Evolutionary conservation across 1,140 invertebrate genomes (phyloP).

Genomic region (Caenorhabditis briggsae): DNA sequence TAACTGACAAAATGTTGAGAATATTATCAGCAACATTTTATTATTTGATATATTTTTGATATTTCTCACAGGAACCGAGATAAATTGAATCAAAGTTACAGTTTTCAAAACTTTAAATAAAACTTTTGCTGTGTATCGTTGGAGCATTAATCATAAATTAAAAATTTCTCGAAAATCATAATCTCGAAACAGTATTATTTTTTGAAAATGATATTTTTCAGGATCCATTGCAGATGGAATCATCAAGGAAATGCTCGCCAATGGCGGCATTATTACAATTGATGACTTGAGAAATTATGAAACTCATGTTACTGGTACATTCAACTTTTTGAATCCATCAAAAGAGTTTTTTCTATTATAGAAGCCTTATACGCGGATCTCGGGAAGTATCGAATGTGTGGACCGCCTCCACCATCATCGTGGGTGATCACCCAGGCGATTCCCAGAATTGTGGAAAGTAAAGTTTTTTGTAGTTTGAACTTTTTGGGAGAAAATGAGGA

Average conservation of each 20-base stretch:
- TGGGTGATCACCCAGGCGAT: conserved; percentile 55
- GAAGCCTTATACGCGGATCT: conserved; percentile 57
- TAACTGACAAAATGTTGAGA: no score
- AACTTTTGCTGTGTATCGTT: no score
- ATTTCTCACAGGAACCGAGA: no score
- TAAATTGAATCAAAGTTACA: no score
- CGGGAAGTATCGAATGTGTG: conserved; percentile 60
- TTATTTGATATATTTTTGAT: no score
- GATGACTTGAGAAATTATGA: conserved; percentile 84
- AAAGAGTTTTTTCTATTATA: not conserved
- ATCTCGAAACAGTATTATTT: not conserved
- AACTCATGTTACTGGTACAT: conserved; percentile 78
- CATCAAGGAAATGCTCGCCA: conserved; percentile 13
- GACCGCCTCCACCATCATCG: conserved; percentile 64
- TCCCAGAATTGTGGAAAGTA: conserved; percentile 52
- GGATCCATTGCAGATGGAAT: conserved; percentile 32
- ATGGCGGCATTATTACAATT: conserved; percentile 84
- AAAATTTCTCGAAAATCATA: no score
- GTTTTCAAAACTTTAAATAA: no score
- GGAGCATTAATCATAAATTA: no score
- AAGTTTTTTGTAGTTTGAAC: not conserved
- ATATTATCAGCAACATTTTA: no score
- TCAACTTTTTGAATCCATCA: no score
- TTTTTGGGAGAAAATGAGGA: no score
- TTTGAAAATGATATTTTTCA: not conserved